A percentile compares a stretch with the other conserved stretches of the same genome.
Conservation (phyloP, 2,113 vertebrate genomes). For the Anolis sagrei region DNA sequence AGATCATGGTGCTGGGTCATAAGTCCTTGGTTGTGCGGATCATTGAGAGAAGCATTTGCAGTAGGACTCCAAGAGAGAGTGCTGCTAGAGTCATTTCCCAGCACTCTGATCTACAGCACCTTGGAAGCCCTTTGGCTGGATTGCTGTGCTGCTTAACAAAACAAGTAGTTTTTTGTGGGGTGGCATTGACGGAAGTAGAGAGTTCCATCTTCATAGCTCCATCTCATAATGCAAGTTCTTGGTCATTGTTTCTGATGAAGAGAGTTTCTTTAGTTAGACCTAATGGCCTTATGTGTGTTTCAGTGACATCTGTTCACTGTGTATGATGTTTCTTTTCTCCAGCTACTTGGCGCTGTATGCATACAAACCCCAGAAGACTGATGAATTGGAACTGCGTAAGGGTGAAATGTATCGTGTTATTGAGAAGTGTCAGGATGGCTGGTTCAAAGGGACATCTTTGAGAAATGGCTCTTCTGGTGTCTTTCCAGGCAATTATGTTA, state of each 20-base stretch:
- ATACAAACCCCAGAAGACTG: conserved; percentile 97
- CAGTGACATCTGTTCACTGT: background rate
- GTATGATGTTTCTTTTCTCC: conserved; percentile 24
- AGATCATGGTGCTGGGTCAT: no score
- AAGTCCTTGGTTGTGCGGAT: no score
- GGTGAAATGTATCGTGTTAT: conserved; percentile 98
- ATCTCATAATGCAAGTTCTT: no score
- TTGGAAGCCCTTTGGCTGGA: no score
- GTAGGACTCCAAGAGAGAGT: no score
- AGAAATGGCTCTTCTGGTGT: conserved; percentile 91
- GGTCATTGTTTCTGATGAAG: background rate
- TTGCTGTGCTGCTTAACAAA: background rate
- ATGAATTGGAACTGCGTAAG: conserved; percentile 95
- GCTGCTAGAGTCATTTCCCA: no score
- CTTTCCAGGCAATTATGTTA: conserved; percentile 98
- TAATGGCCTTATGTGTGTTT: background rate
- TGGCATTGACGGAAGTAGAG: no score
- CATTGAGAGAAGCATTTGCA: no score
- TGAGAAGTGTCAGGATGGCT: conserved; percentile 97
- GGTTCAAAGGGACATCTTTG: conserved; percentile 97
- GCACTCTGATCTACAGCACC: no score
- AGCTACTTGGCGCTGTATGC: conserved; percentile 94
- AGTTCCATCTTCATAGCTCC: no score
- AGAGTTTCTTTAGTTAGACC: background rate
- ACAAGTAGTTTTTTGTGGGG: no score